Evolutionary conservation across 2,888 invertebrate species (phyloP), one percentile per base, ranked within the genome.

Genomic region (Thereva unica): DNA sequence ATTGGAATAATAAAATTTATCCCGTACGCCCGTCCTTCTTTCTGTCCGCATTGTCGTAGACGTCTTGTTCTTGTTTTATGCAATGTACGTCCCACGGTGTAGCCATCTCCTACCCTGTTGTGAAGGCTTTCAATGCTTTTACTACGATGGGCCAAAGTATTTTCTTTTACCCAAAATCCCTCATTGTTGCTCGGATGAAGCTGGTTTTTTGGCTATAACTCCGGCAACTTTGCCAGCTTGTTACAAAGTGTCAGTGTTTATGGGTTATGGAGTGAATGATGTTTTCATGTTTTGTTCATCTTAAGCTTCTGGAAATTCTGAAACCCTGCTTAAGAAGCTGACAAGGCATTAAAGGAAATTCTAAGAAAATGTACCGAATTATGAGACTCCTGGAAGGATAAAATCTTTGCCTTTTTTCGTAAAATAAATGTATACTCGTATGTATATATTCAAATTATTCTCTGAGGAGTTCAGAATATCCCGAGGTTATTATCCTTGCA

Each of bases 221-320:
- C 44, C 44, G 44, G 44, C 35, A 57, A 42, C 34, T 44, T 45
- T 9, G 5, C 34, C 35, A 34, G 45, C 35, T 44, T 52, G 50
- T 23, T 35, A 35, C 9, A 53, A 42, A 52, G 9, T 41, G 44
- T 41, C 42, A 53, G 34, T 52, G 52, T 64, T 64, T 64, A 64
- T 64, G 64, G 64, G 64, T 53, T 53, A 53, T 64, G 64, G 35
- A 42, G 53, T 64, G 35, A 64, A 53, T n/a, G 52, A 64, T 42
- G 64, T 63, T 45, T 49, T 49, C 50, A 40, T 55, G 55, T 55
- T 55, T 53, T 55, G 40, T 41, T 55, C 55, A 55, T 41, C 55
- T 34, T 41, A 55, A 55, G 41, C 38, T 9, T 34, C 38, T 55
- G 23, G 23, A 42, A 38, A 23, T 41, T 23, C 41, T 6, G 42